Percentiles rank a stretch among this genome's conserved stretches.
Conservation (phyloP, 2,888 invertebrate species). For the Pristionchus arcanus region DNA sequence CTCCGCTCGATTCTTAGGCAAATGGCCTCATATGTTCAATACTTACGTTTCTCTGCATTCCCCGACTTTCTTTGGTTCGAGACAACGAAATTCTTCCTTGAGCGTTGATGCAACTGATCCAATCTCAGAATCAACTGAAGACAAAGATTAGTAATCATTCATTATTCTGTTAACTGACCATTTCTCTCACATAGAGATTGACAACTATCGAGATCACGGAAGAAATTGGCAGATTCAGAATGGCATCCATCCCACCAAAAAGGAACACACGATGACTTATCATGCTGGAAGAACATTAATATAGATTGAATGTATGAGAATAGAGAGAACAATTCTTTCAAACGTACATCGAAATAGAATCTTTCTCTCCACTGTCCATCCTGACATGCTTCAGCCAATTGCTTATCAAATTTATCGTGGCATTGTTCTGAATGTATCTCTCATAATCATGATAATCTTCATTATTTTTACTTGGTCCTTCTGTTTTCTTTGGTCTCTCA, state of each 20-base stretch:
- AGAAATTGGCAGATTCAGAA: slow-evolving; percentile 74
- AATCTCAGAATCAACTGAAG: slow-evolving; percentile 13
- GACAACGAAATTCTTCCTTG: slow-evolving; percentile 65
- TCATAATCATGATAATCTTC: background rate
- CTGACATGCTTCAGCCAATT: slow-evolving; percentile 73
- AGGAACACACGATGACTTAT: slow-evolving; percentile 66
- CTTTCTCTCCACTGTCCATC: slow-evolving; percentile 72
- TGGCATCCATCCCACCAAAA: slow-evolving; percentile 78
- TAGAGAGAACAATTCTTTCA: background rate
- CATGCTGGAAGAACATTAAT: slow-evolving; percentile 62
- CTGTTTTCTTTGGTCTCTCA: slow-evolving; percentile 68
- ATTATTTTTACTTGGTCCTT: slow-evolving; percentile 65
- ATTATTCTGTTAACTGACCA: slow-evolving; percentile 46
- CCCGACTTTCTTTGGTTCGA: slow-evolving; percentile 71
- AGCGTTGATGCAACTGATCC: background rate
- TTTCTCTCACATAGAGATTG: slow-evolving; percentile 64
- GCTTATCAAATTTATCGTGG: slow-evolving; percentile 72
- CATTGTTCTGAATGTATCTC: slow-evolving; percentile 63
- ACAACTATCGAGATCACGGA: slow-evolving; percentile 66
- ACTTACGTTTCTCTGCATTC: slow-evolving; percentile 69
- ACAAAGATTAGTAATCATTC: background rate
- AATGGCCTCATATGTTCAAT: background rate
- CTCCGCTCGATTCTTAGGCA: too few relatives aligned
- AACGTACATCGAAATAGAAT: slow-evolving; percentile 68
- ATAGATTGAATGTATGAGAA: background rate